These are phyloP conservation scores for Herminia tarsipennalis DNA, from an alignment of 2,888 invertebrate genomes.

Conservation along the genomic window DNA sequence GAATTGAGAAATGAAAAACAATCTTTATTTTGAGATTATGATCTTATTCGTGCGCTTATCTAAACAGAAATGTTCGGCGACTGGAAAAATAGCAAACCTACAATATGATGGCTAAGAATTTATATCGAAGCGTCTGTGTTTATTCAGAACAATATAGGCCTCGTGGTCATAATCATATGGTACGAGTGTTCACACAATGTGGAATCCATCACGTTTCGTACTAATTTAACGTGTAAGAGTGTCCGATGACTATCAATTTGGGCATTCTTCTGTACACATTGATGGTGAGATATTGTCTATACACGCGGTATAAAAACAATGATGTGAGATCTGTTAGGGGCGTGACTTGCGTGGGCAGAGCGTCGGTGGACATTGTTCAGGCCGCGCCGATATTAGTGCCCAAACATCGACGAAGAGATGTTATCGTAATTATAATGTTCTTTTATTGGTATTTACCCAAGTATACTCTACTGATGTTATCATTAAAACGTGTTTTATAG, in stretches of 20 bases:
- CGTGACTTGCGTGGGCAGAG: conserved; percentile 74
- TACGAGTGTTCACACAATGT: conserved; percentile 38
- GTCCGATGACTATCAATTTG: conserved; percentile 53
- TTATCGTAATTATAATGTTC: conserved; percentile 82
- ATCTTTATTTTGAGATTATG: conserved; percentile 11
- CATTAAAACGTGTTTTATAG: conserved; percentile 36
- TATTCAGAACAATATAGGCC: conserved; percentile 36
- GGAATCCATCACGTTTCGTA: conserved; percentile 51
- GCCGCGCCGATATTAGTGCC: conserved; percentile 66
- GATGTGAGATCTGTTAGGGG: conserved; percentile 68
- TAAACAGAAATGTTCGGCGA: conserved; percentile 21
- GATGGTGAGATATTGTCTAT: conserved; percentile 65
- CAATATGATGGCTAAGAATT: conserved; percentile 15
- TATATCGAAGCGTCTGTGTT: conserved; percentile 28
- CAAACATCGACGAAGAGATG: conserved; percentile 76
- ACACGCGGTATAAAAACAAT: conserved; percentile 58
- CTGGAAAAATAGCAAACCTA: conserved; percentile 22
- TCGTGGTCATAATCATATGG: conserved; percentile 36
- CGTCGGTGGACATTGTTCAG: conserved; percentile 81
- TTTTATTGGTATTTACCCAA: conserved; percentile 80
- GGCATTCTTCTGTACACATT: conserved; percentile 53
- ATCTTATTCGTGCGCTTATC: conserved; percentile 11
- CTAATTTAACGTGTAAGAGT: conserved; percentile 43
- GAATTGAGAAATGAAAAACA: conserved; percentile 27
- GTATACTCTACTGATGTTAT: conserved; percentile 57